A percentile compares a stretch with the other conserved stretches of the same genome.
Evolutionary conservation across 2,113 vertebrate species (phyloP).

Genomic region (Pyxicephalus adspersus): DNA sequence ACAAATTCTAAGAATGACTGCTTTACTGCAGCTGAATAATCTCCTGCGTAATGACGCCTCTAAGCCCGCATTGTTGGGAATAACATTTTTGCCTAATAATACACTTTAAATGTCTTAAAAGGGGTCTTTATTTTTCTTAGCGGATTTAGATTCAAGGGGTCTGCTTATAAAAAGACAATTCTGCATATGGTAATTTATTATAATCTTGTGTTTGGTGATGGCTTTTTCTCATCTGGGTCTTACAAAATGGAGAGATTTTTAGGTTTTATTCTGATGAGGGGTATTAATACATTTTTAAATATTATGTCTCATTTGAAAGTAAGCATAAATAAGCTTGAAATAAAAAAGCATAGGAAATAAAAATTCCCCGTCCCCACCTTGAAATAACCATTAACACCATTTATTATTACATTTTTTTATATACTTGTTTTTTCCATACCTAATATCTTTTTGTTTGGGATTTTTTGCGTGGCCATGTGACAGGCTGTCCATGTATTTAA

Average conservation of each 20-base stretch:
- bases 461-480: too few relatives aligned
- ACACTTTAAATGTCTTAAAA: constrained; percentile 39
- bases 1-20: constrained; percentile 3
- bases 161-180: not conserved
- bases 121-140: constrained; percentile 24
- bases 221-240: constrained; percentile 4
- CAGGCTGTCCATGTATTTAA: too few relatives aligned
- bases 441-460: too few relatives aligned
- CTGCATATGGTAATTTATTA: constrained; percentile 12
- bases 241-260: not conserved
- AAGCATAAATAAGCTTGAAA: too few relatives aligned
- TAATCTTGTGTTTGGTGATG: constrained; percentile 9
- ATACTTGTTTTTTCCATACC: too few relatives aligned
- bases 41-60: not conserved
- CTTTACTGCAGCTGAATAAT: constrained; percentile 16
- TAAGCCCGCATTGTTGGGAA: not conserved
- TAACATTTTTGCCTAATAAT: constrained; percentile 10
- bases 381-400: too few relatives aligned
- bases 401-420: too few relatives aligned
- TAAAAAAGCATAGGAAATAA: too few relatives aligned
- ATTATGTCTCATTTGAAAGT: too few relatives aligned
- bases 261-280: too few relatives aligned
- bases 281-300: too few relatives aligned
- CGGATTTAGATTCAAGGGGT: constrained; percentile 9
- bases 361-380: too few relatives aligned